Evolutionary conservation across 2,113 vertebrate genomes (phyloP).

Genomic region (Phalacrocorax carbo): DNA sequence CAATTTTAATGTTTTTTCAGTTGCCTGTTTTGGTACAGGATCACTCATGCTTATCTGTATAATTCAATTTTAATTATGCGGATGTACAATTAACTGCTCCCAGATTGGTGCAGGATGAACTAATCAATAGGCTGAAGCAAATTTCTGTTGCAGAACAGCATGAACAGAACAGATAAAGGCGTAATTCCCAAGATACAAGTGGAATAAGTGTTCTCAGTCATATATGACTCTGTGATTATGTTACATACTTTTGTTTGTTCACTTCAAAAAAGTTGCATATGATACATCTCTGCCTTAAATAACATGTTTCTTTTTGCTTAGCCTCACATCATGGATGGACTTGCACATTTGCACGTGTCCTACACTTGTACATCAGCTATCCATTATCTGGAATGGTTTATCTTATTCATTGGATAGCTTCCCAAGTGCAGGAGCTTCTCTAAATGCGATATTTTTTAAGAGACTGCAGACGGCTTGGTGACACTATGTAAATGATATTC

Average conservation of each 20-base stretch:
- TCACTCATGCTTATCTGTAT: not conserved
- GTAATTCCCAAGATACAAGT: not conserved
- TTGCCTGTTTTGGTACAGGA: not conserved
- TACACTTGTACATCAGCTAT: not conserved
- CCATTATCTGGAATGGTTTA: not conserved
- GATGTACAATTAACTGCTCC: not conserved
- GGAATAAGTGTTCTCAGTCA: not conserved
- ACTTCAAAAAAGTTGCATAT: not conserved
- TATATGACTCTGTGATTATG: not conserved
- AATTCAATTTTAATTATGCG: not conserved
- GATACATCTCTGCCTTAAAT: not conserved
- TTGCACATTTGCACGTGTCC: not conserved
- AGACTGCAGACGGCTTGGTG: not conserved
- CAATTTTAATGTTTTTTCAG: not conserved
- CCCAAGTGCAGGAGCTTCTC: not conserved
- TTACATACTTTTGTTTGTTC: not conserved
- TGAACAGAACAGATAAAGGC: not conserved
- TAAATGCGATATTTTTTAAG: not conserved
- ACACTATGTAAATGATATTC: not conserved
- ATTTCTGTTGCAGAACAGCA: not conserved
- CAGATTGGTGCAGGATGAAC: not conserved
- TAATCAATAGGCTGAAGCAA: not conserved
- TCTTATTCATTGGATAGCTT: not conserved
- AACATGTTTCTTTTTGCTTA: not conserved
- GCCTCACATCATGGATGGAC: not conserved